A percentile compares a stretch with the other conserved stretches of the same genome.
Conservation (phyloP, 37 sponge, comb jelly and placozoan species). For the Corticium candelabrum region DNA sequence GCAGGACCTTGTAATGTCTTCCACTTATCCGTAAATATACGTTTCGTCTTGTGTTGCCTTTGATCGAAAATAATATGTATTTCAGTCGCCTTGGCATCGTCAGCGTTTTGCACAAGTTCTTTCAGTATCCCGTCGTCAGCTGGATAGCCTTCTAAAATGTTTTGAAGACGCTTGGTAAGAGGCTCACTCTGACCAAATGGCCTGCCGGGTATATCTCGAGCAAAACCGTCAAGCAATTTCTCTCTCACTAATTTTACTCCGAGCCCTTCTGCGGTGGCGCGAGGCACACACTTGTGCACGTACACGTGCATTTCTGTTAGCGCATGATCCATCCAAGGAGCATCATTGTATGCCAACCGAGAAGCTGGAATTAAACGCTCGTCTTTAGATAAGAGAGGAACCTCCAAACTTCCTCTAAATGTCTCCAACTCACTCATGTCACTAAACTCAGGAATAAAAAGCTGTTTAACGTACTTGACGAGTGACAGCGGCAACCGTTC, state of each 20-base stretch:
- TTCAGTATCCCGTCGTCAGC: conserved; percentile 30
- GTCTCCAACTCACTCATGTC: no score
- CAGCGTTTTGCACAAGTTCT: conserved; percentile 42
- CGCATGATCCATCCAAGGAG: conserved; percentile 1
- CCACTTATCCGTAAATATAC: conserved; percentile 10
- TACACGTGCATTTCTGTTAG: background rate
- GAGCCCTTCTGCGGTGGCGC: background rate
- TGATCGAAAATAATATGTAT: conserved; percentile 35
- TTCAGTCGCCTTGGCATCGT: conserved; percentile 37
- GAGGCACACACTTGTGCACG: no score
- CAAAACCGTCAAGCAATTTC: conserved; percentile 14
- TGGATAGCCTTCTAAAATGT: conserved; percentile 28
- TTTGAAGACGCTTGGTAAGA: conserved; percentile 25
- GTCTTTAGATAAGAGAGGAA: conserved; percentile 12
- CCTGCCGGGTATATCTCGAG: background rate
- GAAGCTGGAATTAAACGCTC: background rate
- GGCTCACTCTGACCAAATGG: conserved; percentile 36
- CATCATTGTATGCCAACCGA: conserved; percentile 19
- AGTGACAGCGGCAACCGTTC: background rate
- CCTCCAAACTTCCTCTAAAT: background rate
- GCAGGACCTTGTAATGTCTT: conserved; percentile 20
- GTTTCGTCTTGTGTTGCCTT: conserved; percentile 12
- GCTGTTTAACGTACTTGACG: background rate
- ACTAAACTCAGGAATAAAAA: background rate
- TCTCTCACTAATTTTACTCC: conserved; percentile 21